Evolutionary conservation across 1,140 invertebrate genomes (phyloP).

Genomic region (Aphidius ervi): DNA sequence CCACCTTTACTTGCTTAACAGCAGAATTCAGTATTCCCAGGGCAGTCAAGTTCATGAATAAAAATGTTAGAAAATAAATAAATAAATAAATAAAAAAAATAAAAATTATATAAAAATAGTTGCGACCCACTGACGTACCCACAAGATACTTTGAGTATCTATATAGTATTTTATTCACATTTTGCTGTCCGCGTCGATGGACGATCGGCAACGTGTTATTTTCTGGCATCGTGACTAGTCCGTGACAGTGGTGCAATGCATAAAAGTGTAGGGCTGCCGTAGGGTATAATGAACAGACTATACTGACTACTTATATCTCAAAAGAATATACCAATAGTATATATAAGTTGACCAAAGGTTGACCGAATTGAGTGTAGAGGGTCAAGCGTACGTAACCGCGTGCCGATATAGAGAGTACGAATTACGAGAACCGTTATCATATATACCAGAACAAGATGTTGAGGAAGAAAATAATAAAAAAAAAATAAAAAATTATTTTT

Average conservation of each 20-base stretch:
- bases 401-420: constrained; percentile 22
- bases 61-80: no score
- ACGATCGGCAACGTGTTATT: constrained; percentile 22
- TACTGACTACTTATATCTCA: neutral
- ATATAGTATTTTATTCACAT: constrained; percentile 3
- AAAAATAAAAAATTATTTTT: constrained; percentile 3
- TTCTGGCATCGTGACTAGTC: constrained; percentile 23
- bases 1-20: no score
- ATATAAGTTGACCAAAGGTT: constrained; percentile 21
- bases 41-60: no score
- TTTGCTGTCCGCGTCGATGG: constrained; percentile 22
- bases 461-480: neutral
- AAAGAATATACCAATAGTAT: constrained; percentile 14
- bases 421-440: constrained; percentile 22
- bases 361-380: constrained; percentile 25
- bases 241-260: constrained; percentile 19
- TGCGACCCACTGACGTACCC: neutral
- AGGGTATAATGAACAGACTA: constrained; percentile 17
- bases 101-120: no score
- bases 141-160: constrained; percentile 2
- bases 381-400: constrained; percentile 25
- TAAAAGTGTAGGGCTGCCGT: constrained; percentile 4
- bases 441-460: constrained; percentile 7
- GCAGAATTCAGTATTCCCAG: no score
- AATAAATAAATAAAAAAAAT: no score